Evolutionary conservation across 2,797 vertebrate species (phyloP).

Genomic region (Pitangus sulphuratus): DNA sequence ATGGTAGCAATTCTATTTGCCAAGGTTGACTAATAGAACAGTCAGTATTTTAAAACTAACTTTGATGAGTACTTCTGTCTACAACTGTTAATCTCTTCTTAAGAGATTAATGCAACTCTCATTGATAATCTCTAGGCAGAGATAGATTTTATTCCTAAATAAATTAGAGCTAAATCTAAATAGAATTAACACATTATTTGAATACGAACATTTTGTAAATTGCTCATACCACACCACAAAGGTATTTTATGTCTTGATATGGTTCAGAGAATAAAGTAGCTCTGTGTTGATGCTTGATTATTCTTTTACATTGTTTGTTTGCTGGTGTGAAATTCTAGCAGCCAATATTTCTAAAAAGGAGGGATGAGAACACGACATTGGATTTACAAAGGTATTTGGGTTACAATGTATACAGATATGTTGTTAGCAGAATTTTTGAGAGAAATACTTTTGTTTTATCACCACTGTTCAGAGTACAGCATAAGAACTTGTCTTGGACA

Average conservation of each 20-base stretch:
- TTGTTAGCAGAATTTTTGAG: not conserved
- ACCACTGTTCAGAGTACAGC: not conserved
- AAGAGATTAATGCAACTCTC: slow-evolving; percentile 54
- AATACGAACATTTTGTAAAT: not conserved
- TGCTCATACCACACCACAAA: not conserved
- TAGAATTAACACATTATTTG: slow-evolving; percentile 15
- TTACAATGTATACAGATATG: not conserved
- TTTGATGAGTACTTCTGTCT: slow-evolving; percentile 60
- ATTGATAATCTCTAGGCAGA: slow-evolving; percentile 31
- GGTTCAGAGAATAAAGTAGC: not conserved
- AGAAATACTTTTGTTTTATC: not conserved
- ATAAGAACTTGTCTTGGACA: not conserved
- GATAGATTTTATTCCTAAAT: slow-evolving; percentile 49
- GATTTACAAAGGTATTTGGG: not conserved
- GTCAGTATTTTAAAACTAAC: slow-evolving; percentile 44
- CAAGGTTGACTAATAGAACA: slow-evolving; percentile 26
- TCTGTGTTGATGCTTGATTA: not conserved
- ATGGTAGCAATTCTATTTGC: slow-evolving; percentile 11
- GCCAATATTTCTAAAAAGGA: not conserved
- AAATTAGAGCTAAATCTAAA: slow-evolving; percentile 56
- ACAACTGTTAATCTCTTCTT: slow-evolving; percentile 57
- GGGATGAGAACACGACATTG: fast-evolving
- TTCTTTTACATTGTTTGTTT: not conserved
- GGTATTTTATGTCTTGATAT: not conserved
- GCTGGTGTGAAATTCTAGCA: not conserved